A percentile compares a stretch with the other conserved stretches of the same genome.
These are phyloP conservation scores for Drosophila atroscutellata DNA, from an alignment of 2,888 invertebrate genomes.

Conservation along the genomic window DNA sequence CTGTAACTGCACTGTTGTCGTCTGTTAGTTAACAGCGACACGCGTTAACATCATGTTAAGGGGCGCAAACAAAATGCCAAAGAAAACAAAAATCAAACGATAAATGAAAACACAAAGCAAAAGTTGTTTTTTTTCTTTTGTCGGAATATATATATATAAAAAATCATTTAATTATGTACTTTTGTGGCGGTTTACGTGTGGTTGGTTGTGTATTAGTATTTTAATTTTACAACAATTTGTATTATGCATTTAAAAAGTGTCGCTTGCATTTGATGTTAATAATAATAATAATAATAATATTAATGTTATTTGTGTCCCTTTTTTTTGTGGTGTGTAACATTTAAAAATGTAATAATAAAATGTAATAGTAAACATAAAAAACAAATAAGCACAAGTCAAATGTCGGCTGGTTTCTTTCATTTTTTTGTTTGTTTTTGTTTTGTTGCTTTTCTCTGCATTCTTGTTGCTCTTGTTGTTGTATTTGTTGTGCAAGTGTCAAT, in stretches of 20 bases:
- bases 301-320: slow-evolving; percentile 64
- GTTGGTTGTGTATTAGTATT: slow-evolving; percentile 29
- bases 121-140: slow-evolving; percentile 40
- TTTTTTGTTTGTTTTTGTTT: not conserved
- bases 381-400: slow-evolving; percentile 67
- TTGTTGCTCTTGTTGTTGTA: slow-evolving; percentile 32
- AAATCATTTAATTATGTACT: slow-evolving; percentile 69
- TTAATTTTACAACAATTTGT: slow-evolving; percentile 46
- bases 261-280: slow-evolving; percentile 38
- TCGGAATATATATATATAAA: slow-evolving; percentile 67
- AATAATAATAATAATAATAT: slow-evolving; percentile 39
- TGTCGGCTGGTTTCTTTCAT: slow-evolving; percentile 30
- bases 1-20: slow-evolving; percentile 1
- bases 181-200: slow-evolving; percentile 49
- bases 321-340: slow-evolving; percentile 65
- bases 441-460: slow-evolving; percentile 5
- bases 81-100: slow-evolving; percentile 20
- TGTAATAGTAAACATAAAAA: slow-evolving; percentile 69
- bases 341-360: slow-evolving; percentile 70
- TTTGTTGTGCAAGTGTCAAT: slow-evolving; percentile 57
- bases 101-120: slow-evolving; percentile 54
- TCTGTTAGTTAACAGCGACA: slow-evolving; percentile 29
- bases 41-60: slow-evolving; percentile 32
- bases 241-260: slow-evolving; percentile 32
- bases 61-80: slow-evolving; percentile 33